Evolutionary conservation across 2,888 invertebrate species (phyloP).

Genomic region (Melanargia galathea): DNA sequence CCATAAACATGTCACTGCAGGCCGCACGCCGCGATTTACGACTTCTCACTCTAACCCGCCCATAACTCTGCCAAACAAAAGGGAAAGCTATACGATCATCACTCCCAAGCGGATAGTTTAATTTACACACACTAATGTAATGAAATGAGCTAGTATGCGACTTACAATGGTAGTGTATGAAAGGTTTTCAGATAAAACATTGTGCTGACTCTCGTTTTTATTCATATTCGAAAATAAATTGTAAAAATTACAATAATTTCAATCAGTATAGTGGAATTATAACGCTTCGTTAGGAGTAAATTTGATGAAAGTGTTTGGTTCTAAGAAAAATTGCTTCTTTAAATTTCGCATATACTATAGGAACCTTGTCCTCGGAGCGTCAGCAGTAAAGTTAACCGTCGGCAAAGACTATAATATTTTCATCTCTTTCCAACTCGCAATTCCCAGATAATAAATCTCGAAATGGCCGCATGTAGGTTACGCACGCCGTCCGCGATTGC

Average conservation of each 20-base stretch:
- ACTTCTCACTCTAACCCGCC: conserved; percentile 79
- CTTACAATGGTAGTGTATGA: conserved; percentile 55
- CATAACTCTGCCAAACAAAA: conserved; percentile 80
- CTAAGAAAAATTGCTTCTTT: conserved; percentile 41
- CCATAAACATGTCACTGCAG: conserved; percentile 81
- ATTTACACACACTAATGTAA: conserved; percentile 78
- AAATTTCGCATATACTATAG: conserved; percentile 57
- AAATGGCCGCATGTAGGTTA: conserved; percentile 84
- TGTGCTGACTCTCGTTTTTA: conserved; percentile 14
- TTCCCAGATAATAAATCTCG: conserved; percentile 84
- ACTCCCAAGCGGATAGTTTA: conserved; percentile 81
- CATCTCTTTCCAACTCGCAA: conserved; percentile 81
- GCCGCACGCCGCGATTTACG: conserved; percentile 77
- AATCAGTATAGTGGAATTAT: no score
- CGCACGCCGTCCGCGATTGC: conserved; percentile 79
- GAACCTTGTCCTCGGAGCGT: conserved; percentile 67
- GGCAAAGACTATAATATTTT: conserved; percentile 77
- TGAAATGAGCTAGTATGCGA: conserved; percentile 78
- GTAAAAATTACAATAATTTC: not conserved
- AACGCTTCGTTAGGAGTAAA: not conserved
- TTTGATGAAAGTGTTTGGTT: not conserved
- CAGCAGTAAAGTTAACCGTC: conserved; percentile 70
- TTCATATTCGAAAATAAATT: not conserved
- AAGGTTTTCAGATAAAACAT: conserved; percentile 52
- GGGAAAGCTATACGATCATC: conserved; percentile 82